Evolutionary conservation across 2,113 vertebrate species (phyloP).

Genomic region (Andinoacara biseriatus): DNA sequence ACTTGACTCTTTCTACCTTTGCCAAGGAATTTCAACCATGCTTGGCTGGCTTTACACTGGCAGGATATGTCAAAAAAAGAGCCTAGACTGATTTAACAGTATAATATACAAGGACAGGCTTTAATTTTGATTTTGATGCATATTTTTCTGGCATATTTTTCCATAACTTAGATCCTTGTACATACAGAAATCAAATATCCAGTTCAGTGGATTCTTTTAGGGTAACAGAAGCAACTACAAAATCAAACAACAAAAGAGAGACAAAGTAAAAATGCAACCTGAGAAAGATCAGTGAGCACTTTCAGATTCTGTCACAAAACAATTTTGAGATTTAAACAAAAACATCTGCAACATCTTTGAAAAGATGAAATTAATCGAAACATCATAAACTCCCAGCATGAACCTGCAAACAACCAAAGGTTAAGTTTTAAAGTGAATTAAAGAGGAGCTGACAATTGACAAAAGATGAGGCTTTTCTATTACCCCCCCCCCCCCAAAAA

Average conservation of each 20-base stretch:
- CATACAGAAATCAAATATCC: neutral
- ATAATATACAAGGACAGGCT: neutral
- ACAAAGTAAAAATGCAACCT: neutral
- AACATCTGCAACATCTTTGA: neutral
- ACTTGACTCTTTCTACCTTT: constrained; percentile 3
- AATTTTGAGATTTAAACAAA: neutral
- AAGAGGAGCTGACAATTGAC: neutral
- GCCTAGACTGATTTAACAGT: neutral
- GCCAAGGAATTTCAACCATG: constrained; percentile 15
- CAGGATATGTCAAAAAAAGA: constrained; percentile 5
- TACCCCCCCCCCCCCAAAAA: neutral
- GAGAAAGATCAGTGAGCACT: neutral
- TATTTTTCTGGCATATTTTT: neutral
- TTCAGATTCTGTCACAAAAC: neutral
- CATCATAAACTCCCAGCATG: neutral
- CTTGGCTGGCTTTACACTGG: neutral
- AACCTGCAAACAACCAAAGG: neutral
- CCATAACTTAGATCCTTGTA: neutral
- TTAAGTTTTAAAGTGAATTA: neutral
- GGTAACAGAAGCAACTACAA: neutral
- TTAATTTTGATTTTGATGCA: constrained; percentile 2
- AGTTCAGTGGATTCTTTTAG: neutral
- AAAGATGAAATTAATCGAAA: neutral
- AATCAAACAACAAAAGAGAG: neutral
- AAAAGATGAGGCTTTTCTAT: constrained; percentile 6